phyloP scores from a whole-genome alignment of 37 sponge, comb jelly and placozoan genomes.

The Agelas oroides region DNA sequence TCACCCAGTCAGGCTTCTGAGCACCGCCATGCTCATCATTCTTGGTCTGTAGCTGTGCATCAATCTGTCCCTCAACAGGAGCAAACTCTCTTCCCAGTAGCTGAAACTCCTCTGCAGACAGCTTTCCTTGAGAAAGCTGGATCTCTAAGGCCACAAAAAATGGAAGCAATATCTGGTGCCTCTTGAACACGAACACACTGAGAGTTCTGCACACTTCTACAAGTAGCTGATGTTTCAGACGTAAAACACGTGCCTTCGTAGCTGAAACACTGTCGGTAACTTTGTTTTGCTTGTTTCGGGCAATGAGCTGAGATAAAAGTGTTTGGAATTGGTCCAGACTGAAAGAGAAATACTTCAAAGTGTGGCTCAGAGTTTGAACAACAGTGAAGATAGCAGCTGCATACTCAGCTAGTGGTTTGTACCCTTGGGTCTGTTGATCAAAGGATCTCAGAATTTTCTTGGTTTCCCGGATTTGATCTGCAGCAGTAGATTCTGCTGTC shows the following conservation, averaged over 20 bases:
- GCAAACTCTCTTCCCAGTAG: constrained; percentile 5
- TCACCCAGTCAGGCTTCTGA: constrained; percentile 13
- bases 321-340: constrained; percentile 22
- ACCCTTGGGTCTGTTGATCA: constrained; percentile 17
- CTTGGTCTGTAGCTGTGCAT: constrained; percentile 10
- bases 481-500: constrained; percentile 2
- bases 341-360: constrained; percentile 21
- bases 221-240: constrained; percentile 31
- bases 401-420: constrained; percentile 34
- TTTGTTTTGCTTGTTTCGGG: neutral
- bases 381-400: constrained; percentile 25
- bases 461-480: constrained; percentile 51
- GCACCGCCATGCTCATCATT: neutral
- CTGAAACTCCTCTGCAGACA: constrained; percentile 15
- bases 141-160: constrained; percentile 39
- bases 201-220: constrained; percentile 12
- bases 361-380: constrained; percentile 10
- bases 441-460: constrained; percentile 24
- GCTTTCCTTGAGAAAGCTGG: neutral
- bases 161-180: constrained; percentile 53
- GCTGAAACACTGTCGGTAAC: constrained; percentile 9
- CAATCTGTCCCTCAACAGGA: constrained; percentile 16
- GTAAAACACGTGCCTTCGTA: constrained; percentile 33
- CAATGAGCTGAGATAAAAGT: neutral
- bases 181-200: constrained; percentile 17